These are phyloP conservation scores for Oscheius sp. DNA, from an alignment of 2,888 invertebrate species.

Conservation along the genomic window DNA sequence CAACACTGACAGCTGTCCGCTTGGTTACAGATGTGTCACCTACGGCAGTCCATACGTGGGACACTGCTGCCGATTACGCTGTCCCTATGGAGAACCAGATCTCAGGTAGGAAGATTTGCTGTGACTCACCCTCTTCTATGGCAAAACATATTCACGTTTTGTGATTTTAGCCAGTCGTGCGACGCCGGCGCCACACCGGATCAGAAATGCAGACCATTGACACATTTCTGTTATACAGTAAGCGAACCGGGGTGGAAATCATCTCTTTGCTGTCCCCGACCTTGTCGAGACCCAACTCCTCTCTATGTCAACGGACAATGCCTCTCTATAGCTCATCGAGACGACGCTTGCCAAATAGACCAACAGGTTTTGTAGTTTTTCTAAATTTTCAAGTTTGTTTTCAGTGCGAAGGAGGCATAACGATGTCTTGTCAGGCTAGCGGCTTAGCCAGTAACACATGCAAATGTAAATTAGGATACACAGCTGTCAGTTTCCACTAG, in stretches of 20 bases:
- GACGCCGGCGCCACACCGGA: slow-evolving; percentile 71
- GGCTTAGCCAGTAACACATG: slow-evolving; percentile 45
- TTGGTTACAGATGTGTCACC: slow-evolving; percentile 69
- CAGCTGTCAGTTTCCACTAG: slow-evolving; percentile 50
- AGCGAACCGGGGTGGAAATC: slow-evolving; percentile 69
- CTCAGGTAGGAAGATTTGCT: slow-evolving; percentile 53
- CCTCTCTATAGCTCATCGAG: slow-evolving; percentile 70
- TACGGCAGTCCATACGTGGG: slow-evolving; percentile 73
- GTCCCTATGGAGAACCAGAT: slow-evolving; percentile 73
- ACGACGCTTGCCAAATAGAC: slow-evolving; percentile 72
- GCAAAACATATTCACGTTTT: slow-evolving; percentile 7
- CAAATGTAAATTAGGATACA: slow-evolving; percentile 68
- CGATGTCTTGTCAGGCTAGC: slow-evolving; percentile 65
- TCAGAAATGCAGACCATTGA: slow-evolving; percentile 70
- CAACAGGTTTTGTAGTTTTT: slow-evolving; percentile 57
- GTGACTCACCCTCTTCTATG: slow-evolving; percentile 4
- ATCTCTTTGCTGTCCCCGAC: slow-evolving; percentile 72
- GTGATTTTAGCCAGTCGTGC: slow-evolving; percentile 67
- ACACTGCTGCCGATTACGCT: slow-evolving; percentile 72
- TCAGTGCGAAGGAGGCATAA: slow-evolving; percentile 72
- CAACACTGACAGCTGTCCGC: slow-evolving; percentile 62
- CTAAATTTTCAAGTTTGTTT: slow-evolving; percentile 25
- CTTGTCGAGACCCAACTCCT: slow-evolving; percentile 73
- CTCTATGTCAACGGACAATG: slow-evolving; percentile 72
- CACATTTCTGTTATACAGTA: slow-evolving; percentile 72